Conservation (phyloP, 2,113 vertebrate genomes). For the Galbula dea region DNA sequence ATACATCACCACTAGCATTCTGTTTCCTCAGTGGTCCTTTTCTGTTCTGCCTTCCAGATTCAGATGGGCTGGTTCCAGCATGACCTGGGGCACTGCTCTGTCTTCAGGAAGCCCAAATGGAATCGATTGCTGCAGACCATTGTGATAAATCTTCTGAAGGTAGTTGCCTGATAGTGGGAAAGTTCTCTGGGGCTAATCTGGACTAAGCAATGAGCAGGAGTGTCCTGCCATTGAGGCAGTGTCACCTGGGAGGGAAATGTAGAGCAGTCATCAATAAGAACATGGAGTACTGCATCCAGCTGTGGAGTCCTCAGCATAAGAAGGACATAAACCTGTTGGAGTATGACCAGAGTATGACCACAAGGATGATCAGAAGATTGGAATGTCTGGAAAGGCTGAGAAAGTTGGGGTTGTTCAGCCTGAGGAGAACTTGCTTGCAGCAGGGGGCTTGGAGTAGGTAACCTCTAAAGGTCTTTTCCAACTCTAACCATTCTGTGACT, state of each 20-base stretch:
- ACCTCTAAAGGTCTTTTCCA: no score
- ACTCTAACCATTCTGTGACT: no score
- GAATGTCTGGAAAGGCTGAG: no score
- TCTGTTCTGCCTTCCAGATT: conserved; percentile 44
- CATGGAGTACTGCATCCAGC: no score
- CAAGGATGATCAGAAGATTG: no score
- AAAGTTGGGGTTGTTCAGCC: no score
- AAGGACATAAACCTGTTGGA: no score
- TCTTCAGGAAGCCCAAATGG: conserved; percentile 67
- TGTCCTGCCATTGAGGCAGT: neutral
- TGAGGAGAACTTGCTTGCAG: no score
- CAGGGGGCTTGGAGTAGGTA: no score
- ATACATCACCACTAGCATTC: neutral
- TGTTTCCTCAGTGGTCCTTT: neutral
- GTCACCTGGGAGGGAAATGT: neutral
- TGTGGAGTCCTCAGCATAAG: no score
- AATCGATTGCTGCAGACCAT: conserved; percentile 59
- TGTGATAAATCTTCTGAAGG: conserved; percentile 66
- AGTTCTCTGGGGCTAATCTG: neutral
- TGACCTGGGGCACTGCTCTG: conserved; percentile 71
- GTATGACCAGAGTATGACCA: no score
- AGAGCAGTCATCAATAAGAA: neutral
- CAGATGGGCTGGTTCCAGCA: conserved; percentile 72
- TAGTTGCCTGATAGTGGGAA: neutral
- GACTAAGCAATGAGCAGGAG: neutral